A percentile compares a stretch with the other conserved stretches of the same genome.
Evolutionary conservation across 2,888 invertebrate genomes (phyloP).

Genomic region (Pteria penguin): DNA sequence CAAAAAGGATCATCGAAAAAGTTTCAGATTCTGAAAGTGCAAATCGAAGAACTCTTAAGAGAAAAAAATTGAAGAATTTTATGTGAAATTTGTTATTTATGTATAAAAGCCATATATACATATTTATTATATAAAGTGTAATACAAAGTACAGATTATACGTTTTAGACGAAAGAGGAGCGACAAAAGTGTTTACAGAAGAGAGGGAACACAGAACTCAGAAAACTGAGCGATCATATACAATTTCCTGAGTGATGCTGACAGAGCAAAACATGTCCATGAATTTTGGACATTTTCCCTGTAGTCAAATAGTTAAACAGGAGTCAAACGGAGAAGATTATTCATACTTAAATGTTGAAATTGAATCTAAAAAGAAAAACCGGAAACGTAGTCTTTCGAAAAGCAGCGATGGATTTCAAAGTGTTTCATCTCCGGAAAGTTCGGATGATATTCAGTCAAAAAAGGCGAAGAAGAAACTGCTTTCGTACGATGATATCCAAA

Average conservation of each 20-base stretch:
- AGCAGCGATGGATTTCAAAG: constrained; percentile 27
- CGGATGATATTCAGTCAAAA: constrained; percentile 11
- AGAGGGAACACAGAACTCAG: no score
- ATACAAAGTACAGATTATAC: no score
- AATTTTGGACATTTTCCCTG: not conserved
- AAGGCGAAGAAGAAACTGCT: constrained; percentile 62
- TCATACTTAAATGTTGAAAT: not conserved
- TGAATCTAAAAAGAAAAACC: not conserved
- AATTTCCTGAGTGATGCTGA: not conserved
- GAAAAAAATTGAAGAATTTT: not conserved
- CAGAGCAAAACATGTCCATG: not conserved
- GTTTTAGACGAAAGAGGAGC: no score
- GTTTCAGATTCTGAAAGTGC: not conserved
- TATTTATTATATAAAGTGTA: no score
- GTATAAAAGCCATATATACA: no score
- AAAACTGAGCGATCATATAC: no score
- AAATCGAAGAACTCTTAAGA: not conserved
- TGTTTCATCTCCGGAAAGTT: constrained; percentile 23
- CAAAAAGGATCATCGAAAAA: not conserved
- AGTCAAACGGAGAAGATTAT: not conserved
- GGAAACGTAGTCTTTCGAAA: constrained; percentile 21
- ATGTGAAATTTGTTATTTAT: not conserved
- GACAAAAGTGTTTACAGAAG: no score
- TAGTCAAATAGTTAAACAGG: not conserved
- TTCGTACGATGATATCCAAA: constrained; percentile 87